These are phyloP conservation scores for Thymelicus lineola DNA, from an alignment of 2,888 invertebrate species.

Conservation along the genomic window DNA sequence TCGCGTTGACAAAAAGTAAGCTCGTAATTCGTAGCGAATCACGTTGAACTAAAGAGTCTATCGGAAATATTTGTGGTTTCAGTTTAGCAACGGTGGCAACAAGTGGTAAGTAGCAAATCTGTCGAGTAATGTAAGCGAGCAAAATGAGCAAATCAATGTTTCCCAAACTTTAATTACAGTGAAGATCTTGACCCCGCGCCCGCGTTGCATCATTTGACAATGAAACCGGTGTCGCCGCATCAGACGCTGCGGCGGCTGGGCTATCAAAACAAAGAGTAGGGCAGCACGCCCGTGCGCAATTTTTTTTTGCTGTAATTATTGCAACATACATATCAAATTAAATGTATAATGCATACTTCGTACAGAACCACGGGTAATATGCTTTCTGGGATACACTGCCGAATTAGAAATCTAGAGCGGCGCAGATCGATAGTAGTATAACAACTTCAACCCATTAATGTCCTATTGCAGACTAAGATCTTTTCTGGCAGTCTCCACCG, in stretches of 20 bases:
- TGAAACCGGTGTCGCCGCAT: conserved; percentile 36
- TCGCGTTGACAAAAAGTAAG: neutral
- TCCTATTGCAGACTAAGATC: too few species aligned
- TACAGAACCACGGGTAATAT: too few species aligned
- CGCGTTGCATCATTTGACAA: conserved; percentile 44
- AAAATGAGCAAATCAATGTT: conserved; percentile 16
- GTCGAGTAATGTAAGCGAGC: conserved; percentile 11
- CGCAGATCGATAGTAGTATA: too few species aligned
- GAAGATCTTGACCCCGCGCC: conserved; percentile 40
- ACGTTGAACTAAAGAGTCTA: neutral
- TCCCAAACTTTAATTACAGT: conserved; percentile 40
- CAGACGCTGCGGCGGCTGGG: conserved; percentile 8
- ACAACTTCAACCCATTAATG: too few species aligned
- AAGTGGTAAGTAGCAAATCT: conserved; percentile 16
- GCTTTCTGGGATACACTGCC: too few species aligned
- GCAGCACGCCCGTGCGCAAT: neutral
- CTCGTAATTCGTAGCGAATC: conserved; percentile 7
- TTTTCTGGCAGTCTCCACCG: too few species aligned
- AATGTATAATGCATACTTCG: too few species aligned
- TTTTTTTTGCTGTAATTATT: too few species aligned
- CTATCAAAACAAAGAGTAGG: conserved; percentile 3
- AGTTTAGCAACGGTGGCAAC: conserved; percentile 18
- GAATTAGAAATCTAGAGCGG: too few species aligned
- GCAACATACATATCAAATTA: too few species aligned
- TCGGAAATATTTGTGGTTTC: conserved; percentile 2